Evolutionary conservation across 2,888 invertebrate genomes (phyloP).

Genomic region (Unio delphinus): DNA sequence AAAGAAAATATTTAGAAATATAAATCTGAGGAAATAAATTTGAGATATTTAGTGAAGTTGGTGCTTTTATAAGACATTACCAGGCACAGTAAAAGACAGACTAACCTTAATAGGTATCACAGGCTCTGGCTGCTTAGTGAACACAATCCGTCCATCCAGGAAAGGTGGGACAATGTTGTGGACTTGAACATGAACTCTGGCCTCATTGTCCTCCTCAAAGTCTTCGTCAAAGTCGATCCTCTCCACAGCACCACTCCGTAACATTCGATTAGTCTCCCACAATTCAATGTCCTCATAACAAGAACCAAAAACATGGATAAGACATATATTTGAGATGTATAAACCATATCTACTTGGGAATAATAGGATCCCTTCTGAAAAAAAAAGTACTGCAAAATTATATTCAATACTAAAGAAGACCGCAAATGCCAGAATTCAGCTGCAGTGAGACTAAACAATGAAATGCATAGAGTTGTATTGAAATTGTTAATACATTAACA

Average conservation of each 20-base stretch:
- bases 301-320: slow-evolving; percentile 1
- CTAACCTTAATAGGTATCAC: slow-evolving; percentile 90
- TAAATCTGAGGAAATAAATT: no score
- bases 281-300: slow-evolving; percentile 87
- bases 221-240: slow-evolving; percentile 83
- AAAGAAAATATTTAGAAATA: no score
- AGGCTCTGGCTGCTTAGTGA: slow-evolving; percentile 98
- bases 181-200: slow-evolving; percentile 94
- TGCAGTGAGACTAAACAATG: no score
- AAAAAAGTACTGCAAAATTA: no score
- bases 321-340: background rate
- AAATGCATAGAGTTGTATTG: no score
- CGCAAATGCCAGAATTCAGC: no score
- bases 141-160: slow-evolving; percentile 97
- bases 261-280: slow-evolving; percentile 98
- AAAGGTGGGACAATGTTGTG: slow-evolving; percentile 99
- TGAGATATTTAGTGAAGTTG: no score
- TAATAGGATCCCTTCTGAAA: no score
- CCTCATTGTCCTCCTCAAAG: slow-evolving; percentile 91
- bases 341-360: background rate
- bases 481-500: no score
- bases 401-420: no score
- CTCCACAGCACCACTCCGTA: slow-evolving; percentile 90
- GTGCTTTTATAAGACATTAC: no score
- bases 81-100: background rate